Evolutionary conservation across 2,113 vertebrate genomes (phyloP), one percentile per base, ranked within the genome.

Genomic region (Microtus richardsoni): DNA sequence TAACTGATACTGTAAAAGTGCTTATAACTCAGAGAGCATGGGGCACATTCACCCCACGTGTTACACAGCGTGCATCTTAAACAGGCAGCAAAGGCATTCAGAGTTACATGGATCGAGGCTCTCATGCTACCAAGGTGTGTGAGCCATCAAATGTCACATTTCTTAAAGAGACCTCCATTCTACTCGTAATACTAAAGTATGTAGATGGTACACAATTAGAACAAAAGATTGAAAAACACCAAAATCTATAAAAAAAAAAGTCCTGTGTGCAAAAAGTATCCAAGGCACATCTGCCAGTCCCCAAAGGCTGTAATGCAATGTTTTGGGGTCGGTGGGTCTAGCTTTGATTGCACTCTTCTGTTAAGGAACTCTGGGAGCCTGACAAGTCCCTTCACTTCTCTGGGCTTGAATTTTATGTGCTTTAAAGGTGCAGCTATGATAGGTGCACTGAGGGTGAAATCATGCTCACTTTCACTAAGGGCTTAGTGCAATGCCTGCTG

Each of bases 381-480:
- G 26, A 9, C 41, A 60, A 80, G 73, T 44, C 19, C 26, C 58
- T 66, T n/a, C 30, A 1, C 54, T 73, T 75, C 75, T 85, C 71
- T 39, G 86, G 22, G 52, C 39, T 28, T 5, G 13, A n/a, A 60
- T 80, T 75, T 54, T 64, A 49, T 30, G 33, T 2, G 14, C 77
- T 58, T 5, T 13, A 26, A n/a, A 62, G 47, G 10, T 5, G 9
- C 58, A 82, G 78, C 79, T 77, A 5, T 16, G 19, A 13, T 47
- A 39, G 60, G 41, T 26, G 22, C 39, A 47, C 7, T 10, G 12
- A 74, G 54, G 10, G 52, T 62, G 44, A 68, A 79, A 90, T 16
- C 9, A 41, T 2, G 0, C 60, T 17, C 9, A 16, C 1, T 0
- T 52, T 17, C 9, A 16, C 1, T 0, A 21, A 47, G 85, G 11